A percentile compares a stretch with the other conserved stretches of the same genome.
Conservation (phyloP, 1,140 invertebrate genomes). For the Meloidogyne hapla region DNA sequence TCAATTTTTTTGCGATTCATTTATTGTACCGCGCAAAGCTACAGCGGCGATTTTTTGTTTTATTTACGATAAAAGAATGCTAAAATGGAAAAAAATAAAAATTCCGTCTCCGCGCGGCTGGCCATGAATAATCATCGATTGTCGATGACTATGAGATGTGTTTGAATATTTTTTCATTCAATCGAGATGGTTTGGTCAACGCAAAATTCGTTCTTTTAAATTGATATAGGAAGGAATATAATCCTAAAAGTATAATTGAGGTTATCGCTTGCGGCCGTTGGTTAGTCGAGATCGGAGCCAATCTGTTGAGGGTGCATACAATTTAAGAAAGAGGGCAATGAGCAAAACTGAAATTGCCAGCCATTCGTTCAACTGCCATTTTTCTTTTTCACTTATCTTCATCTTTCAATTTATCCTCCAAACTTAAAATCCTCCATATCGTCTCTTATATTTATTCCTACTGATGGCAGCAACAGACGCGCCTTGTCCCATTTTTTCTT, state of each 20-base stretch:
- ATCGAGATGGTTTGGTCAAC: too few species aligned
- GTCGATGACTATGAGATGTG: neutral
- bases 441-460: neutral
- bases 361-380: neutral
- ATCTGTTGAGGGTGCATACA: neutral
- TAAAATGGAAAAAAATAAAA: neutral
- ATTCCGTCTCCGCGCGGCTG: neutral
- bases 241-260: too few species aligned
- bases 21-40: neutral
- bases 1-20: neutral
- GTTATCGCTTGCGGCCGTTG: too few species aligned
- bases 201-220: too few species aligned
- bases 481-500: neutral
- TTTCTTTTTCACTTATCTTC: too few species aligned
- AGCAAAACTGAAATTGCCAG: neutral
- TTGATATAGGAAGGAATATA: too few species aligned
- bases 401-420: too few species aligned
- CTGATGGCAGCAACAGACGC: neutral
- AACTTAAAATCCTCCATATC: too few species aligned
- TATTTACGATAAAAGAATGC: neutral
- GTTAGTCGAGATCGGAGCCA: neutral
- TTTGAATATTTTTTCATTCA: too few species aligned
- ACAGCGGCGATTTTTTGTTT: neutral
- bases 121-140: slow-evolving; percentile 3
- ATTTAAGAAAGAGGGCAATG: neutral